Conservation (phyloP, 2,113 vertebrate genomes). For the Lycaon pictus region DNA sequence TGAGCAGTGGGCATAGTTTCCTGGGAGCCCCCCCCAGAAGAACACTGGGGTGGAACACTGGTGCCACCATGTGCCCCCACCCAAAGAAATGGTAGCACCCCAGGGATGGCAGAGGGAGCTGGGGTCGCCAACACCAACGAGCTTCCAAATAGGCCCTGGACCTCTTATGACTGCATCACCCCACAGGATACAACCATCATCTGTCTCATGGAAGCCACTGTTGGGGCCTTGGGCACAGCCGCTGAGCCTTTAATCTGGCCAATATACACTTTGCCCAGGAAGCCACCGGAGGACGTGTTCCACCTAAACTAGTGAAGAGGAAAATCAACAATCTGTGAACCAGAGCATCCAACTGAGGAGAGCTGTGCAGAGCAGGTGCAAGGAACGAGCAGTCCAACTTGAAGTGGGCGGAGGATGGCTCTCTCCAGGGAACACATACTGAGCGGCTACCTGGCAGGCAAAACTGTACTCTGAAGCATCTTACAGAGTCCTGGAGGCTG, state of each 20-base stretch:
- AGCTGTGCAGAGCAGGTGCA: background rate
- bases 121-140: rapidly evolving
- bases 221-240: background rate
- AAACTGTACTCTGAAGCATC: background rate
- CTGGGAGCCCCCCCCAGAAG: no score
- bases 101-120: background rate
- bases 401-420: background rate
- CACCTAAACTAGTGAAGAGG: background rate
- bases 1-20: background rate
- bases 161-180: background rate
- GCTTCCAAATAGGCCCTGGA: background rate
- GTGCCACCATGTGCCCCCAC: rapidly evolving
- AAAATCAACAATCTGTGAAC: background rate
- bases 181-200: rapidly evolving
- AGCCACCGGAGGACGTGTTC: background rate
- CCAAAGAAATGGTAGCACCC: no score
- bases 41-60: background rate
- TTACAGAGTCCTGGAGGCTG: background rate
- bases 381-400: background rate
- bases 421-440: background rate
- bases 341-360: background rate
- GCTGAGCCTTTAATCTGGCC: background rate
- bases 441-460: background rate
- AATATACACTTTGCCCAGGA: rapidly evolving
- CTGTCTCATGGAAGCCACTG: background rate